phyloP scores from a whole-genome alignment of 2,888 invertebrate genomes.

The Epirrhoe alternata region DNA sequence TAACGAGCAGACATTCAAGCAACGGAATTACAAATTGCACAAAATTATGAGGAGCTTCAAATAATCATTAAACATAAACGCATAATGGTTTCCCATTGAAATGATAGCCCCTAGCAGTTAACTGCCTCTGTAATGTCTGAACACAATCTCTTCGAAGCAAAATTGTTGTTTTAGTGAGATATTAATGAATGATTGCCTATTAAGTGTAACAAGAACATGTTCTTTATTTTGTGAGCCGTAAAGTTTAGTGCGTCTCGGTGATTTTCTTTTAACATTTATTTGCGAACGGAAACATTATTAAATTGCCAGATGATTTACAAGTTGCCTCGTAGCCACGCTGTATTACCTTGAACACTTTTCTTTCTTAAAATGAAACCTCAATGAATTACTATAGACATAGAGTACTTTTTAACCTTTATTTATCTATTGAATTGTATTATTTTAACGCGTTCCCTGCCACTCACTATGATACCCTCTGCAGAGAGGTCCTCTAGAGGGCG shows the following conservation, averaged over 20 bases:
- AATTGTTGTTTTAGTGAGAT: constrained; percentile 75
- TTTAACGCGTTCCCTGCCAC: too few species aligned
- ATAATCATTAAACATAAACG: constrained; percentile 83
- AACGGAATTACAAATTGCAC: constrained; percentile 69
- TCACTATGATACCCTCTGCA: too few species aligned
- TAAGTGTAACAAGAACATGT: constrained; percentile 71
- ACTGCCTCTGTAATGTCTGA: constrained; percentile 76
- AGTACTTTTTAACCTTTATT: background rate
- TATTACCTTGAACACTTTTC: background rate
- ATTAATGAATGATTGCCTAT: constrained; percentile 80
- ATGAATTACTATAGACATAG: background rate
- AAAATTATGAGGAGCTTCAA: constrained; percentile 79
- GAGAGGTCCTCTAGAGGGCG: too few species aligned
- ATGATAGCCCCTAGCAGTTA: constrained; percentile 78
- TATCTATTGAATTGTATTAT: too few species aligned
- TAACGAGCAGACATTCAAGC: constrained; percentile 67
- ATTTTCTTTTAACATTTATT: constrained; percentile 26
- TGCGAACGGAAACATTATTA: constrained; percentile 9
- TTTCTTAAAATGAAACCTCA: background rate
- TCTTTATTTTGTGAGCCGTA: constrained; percentile 55
- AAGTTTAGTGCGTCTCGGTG: constrained; percentile 24
- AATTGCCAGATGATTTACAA: constrained; percentile 3
- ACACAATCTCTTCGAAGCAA: constrained; percentile 75
- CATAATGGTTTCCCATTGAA: constrained; percentile 79
- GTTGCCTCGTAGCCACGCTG: background rate